Evolutionary conservation across 2,113 vertebrate genomes (phyloP).

Genomic region (Laticauda colubrina): DNA sequence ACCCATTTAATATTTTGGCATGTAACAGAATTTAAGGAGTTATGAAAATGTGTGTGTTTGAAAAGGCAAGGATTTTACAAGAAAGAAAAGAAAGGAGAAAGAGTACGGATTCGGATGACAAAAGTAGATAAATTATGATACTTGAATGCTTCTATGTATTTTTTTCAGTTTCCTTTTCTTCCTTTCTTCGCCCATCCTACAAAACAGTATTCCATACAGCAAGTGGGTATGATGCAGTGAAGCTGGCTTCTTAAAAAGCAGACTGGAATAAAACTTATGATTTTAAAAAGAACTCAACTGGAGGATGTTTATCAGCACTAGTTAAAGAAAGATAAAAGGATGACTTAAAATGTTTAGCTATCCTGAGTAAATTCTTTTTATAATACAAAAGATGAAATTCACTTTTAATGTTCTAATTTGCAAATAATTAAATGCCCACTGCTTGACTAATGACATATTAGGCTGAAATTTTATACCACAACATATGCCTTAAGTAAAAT

Average conservation of each 20-base stretch:
- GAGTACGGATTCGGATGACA: conserved; percentile 62
- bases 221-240: conserved; percentile 50
- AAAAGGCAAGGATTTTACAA: conserved; percentile 60
- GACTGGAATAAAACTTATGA: neutral
- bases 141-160: conserved; percentile 63
- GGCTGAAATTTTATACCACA: neutral
- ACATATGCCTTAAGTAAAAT: neutral
- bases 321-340: neutral
- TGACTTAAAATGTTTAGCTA: neutral
- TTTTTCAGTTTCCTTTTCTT: conserved; percentile 59
- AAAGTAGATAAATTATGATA: conserved; percentile 62
- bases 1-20: conserved; percentile 34
- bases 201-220: conserved; percentile 71
- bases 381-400: neutral
- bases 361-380: neutral
- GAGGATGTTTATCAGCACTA: neutral
- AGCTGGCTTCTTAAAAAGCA: conserved; percentile 14
- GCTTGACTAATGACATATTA: neutral
- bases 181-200: conserved; percentile 66
- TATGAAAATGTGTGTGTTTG: conserved; percentile 46
- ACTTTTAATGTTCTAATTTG: neutral
- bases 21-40: conserved; percentile 56
- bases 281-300: neutral
- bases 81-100: conserved; percentile 56
- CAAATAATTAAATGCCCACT: neutral